phyloP scores from a whole-genome alignment of 1,140 invertebrate genomes.

The Camponotus floridanus region DNA sequence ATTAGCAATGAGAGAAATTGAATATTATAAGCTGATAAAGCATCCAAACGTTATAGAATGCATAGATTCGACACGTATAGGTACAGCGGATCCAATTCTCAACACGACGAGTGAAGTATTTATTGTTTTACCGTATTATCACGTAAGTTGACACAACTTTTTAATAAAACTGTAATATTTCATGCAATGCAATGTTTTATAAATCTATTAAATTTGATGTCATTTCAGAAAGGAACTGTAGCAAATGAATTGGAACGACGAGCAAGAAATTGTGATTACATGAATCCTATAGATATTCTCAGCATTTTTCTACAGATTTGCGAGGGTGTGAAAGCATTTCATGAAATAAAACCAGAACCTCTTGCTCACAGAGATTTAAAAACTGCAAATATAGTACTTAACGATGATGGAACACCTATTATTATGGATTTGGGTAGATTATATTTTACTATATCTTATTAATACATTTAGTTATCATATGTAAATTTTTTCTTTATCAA shows the following conservation, averaged over 20 bases:
- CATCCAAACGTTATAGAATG: slow-evolving; percentile 93
- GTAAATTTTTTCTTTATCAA: neutral
- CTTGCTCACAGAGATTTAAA: slow-evolving; percentile 95
- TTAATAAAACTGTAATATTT: slow-evolving; percentile 5
- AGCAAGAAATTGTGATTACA: slow-evolving; percentile 87
- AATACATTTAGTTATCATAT: neutral
- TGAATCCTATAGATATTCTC: slow-evolving; percentile 89
- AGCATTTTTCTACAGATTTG: slow-evolving; percentile 92
- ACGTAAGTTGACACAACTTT: slow-evolving; percentile 84
- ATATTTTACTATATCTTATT: slow-evolving; percentile 27
- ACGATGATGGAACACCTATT: slow-evolving; percentile 90
- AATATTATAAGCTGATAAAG: slow-evolving; percentile 90
- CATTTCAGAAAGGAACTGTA: slow-evolving; percentile 90
- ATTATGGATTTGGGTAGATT: slow-evolving; percentile 93
- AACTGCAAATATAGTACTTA: slow-evolving; percentile 93
- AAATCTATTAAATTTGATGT: neutral
- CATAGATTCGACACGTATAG: slow-evolving; percentile 90
- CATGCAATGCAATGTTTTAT: neutral
- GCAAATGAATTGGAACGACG: slow-evolving; percentile 90
- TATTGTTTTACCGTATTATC: slow-evolving; percentile 93
- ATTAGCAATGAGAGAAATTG: slow-evolving; percentile 91
- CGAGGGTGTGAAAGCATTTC: slow-evolving; percentile 91
- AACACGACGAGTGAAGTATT: slow-evolving; percentile 91
- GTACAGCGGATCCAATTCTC: slow-evolving; percentile 89
- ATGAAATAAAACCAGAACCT: slow-evolving; percentile 90